Evolutionary conservation across 2,797 vertebrate species (phyloP).

Genomic region (Masticophis lateralis): DNA sequence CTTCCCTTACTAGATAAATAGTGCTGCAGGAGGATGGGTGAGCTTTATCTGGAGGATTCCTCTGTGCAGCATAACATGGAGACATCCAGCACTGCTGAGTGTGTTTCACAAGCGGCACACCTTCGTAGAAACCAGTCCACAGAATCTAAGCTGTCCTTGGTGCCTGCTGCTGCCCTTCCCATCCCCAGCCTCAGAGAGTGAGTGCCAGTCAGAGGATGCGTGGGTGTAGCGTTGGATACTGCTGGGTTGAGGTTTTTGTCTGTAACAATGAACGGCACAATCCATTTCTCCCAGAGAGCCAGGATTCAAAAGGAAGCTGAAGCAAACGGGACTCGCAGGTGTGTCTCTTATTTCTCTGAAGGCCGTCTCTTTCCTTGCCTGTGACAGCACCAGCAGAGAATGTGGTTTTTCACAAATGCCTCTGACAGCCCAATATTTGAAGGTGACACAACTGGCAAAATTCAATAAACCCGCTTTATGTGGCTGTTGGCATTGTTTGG

Average conservation of each 20-base stretch:
- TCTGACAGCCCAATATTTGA: slow-evolving; percentile 35
- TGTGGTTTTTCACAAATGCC: slow-evolving; percentile 27
- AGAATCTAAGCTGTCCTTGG: not conserved
- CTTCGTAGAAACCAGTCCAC: not conserved
- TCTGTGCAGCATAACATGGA: not conserved
- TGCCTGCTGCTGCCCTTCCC: not conserved
- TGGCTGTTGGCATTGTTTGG: slow-evolving; percentile 17
- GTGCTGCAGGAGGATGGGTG: not conserved
- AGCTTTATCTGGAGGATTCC: not conserved
- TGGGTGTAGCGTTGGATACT: not conserved
- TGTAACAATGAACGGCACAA: slow-evolving; percentile 5
- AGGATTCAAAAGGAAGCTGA: not conserved
- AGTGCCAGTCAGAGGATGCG: not conserved
- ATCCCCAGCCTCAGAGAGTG: not conserved
- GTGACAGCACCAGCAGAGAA: slow-evolving; percentile 21
- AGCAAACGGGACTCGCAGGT: slow-evolving; percentile 6
- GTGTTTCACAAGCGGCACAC: not conserved
- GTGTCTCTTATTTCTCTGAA: slow-evolving; percentile 2
- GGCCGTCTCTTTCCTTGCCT: slow-evolving; percentile 8
- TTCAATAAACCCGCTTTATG: slow-evolving; percentile 22
- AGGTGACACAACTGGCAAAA: slow-evolving; percentile 31
- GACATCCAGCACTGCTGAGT: not conserved
- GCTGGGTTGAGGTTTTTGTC: slow-evolving; percentile 7
- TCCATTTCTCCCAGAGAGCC: not conserved
- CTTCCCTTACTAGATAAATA: not conserved